Conservation (phyloP, 2,113 vertebrate genomes). For the Melospiza melodia region DNA sequence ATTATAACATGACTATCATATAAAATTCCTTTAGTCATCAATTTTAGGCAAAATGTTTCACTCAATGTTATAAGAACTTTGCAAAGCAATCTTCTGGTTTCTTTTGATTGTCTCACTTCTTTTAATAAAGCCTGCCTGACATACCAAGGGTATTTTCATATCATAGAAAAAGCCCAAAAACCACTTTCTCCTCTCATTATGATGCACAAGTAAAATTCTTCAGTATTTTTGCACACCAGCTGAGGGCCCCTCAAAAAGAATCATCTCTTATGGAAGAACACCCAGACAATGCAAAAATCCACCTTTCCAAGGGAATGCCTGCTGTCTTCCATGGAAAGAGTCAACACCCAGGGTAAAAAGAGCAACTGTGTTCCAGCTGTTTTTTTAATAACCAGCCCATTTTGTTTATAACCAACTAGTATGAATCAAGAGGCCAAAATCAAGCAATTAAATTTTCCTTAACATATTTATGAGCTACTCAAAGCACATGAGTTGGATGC, state of each 20-base stretch:
- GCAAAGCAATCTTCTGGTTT: neutral
- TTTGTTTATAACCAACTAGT: neutral
- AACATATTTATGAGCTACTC: neutral
- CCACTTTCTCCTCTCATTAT: neutral
- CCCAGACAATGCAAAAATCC: conserved; percentile 16
- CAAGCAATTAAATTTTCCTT: neutral
- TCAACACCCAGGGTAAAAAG: neutral
- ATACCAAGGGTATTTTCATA: neutral
- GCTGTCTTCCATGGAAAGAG: neutral
- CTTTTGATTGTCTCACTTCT: neutral
- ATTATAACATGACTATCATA: neutral
- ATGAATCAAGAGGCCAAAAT: neutral
- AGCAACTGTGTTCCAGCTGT: neutral
- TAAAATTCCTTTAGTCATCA: neutral
- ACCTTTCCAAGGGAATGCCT: neutral
- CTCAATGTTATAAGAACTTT: neutral
- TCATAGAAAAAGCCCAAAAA: neutral
- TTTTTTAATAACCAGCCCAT: neutral
- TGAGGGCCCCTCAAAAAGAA: neutral
- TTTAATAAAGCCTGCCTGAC: neutral
- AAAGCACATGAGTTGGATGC: neutral
- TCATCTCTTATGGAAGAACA: neutral
- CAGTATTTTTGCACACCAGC: neutral
- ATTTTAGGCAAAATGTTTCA: neutral
- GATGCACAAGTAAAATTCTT: conserved; percentile 15